A percentile compares a stretch with the other conserved stretches of the same genome.
These are phyloP conservation scores for Leptinotarsa lineolata DNA, from an alignment of 1,140 invertebrate genomes.

Conservation along the genomic window DNA sequence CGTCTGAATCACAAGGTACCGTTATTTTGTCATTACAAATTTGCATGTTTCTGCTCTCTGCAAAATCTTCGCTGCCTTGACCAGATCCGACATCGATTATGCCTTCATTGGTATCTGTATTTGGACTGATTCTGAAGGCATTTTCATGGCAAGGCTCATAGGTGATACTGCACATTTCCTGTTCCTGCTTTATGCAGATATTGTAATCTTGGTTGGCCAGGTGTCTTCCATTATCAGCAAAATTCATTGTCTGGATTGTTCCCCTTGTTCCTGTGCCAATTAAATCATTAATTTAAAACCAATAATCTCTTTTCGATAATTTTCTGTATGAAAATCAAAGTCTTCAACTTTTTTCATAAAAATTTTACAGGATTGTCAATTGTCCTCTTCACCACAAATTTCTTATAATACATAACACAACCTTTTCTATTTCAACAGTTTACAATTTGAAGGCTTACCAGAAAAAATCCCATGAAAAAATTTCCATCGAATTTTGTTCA, in stretches of 20 bases:
- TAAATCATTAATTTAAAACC: too few species aligned
- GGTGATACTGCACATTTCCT: constrained; percentile 73
- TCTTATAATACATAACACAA: too few species aligned
- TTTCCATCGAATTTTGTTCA: too few species aligned
- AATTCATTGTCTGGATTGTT: constrained; percentile 76
- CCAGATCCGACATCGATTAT: constrained; percentile 59
- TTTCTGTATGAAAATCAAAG: too few species aligned
- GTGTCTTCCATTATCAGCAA: constrained; percentile 76
- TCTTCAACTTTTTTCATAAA: too few species aligned
- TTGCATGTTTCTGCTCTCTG: constrained; percentile 45
- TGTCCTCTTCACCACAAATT: too few species aligned
- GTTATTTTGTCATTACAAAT: constrained; percentile 73
- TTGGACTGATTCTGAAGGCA: constrained; percentile 76
- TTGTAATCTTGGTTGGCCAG: constrained; percentile 78
- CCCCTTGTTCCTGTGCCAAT: constrained; percentile 61
- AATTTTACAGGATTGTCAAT: too few species aligned
- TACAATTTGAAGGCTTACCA: too few species aligned
- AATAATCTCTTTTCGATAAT: too few species aligned
- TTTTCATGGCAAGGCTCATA: constrained; percentile 75
- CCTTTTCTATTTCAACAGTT: too few species aligned
- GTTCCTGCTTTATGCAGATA: constrained; percentile 74
- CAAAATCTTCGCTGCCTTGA: constrained; percentile 49
- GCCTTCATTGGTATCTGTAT: constrained; percentile 32
- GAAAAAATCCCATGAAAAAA: too few species aligned
- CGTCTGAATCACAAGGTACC: constrained; percentile 80